Evolutionary conservation across 2,113 vertebrate genomes (phyloP), one percentile per base, ranked within the genome.

Genomic region (Procavia capensis): DNA sequence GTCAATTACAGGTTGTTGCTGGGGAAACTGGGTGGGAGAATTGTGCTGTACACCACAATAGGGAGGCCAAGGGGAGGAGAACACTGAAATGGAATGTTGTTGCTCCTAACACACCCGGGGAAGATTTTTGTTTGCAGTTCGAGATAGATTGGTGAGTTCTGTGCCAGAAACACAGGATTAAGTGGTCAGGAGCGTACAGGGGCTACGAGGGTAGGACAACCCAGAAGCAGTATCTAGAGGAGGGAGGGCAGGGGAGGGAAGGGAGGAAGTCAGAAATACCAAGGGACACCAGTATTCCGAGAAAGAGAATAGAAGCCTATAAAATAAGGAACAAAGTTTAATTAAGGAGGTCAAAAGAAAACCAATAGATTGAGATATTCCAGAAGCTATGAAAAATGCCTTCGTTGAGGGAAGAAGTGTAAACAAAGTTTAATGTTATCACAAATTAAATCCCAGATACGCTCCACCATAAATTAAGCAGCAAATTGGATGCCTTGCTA

Each of bases 391-490:
- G n/a, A 29, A 93, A 93, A 47, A 36, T 50, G 34, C 4, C 31
- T 70, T 80, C 47, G 13, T 59, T 87, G 50, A 72, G 59, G 47
- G 17, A 80, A 80, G 45, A 87, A 31, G 20, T 81, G 25, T 20
- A 47, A 70, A 39, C 11, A 45, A 59, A 1, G 1, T 59, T 50
- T 64, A 84, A 25, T 5, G 74, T 31, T 87, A 70, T 80, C 43
- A 80, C 29, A 87, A 93, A 81, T 68, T 61, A 25, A 31, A 80
- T 80, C 79, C 66, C 31, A 47, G 84, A 93, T 80, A 86, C 24
- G 24, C 43, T 17, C n/a, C 6, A 86, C 14, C 36, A 70, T 70
- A 86, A 79, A 41, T 79, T 43, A 70, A 39, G 9, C 61, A 57
- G 31, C 63, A 86, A 79, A 36, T 20, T 72, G 61, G 39, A 3